Percentiles rank a stretch among this genome's conserved stretches.
Evolutionary conservation across 2,113 vertebrate species (phyloP).

Genomic region (Lepus europaeus): DNA sequence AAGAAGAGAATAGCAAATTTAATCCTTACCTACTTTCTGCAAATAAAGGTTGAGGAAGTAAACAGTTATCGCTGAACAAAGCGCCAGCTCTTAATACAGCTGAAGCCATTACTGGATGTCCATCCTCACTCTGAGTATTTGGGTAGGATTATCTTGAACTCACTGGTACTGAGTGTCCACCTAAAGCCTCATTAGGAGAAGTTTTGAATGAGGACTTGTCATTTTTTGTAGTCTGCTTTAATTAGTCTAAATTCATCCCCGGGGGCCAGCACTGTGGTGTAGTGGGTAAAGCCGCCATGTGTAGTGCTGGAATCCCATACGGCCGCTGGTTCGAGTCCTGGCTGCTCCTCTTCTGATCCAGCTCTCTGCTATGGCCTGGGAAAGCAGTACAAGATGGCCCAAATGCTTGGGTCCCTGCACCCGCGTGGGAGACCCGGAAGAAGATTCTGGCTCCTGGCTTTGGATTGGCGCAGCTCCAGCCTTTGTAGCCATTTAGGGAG

Average conservation of each 20-base stretch:
- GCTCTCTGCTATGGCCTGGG: too few species aligned
- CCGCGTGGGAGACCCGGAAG: too few species aligned
- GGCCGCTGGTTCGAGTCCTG: too few species aligned
- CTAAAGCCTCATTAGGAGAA: not conserved
- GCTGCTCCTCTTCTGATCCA: too few species aligned
- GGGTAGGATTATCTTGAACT: not conserved
- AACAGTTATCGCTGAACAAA: not conserved
- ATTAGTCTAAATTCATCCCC: not conserved
- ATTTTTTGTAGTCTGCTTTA: not conserved
- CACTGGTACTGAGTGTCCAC: not conserved
- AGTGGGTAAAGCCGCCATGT: too few species aligned
- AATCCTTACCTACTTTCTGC: not conserved
- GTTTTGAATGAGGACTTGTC: not conserved
- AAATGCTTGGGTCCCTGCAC: too few species aligned
- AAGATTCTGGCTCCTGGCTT: too few species aligned
- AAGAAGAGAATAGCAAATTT: not conserved
- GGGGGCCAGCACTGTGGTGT: too few species aligned
- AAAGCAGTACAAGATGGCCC: too few species aligned
- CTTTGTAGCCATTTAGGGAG: too few species aligned
- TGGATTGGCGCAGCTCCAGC: too few species aligned
- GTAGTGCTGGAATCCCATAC: too few species aligned
- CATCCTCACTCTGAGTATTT: not conserved
- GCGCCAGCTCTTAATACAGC: not conserved
- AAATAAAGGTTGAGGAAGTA: not conserved
- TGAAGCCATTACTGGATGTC: not conserved